A percentile compares a stretch with the other conserved stretches of the same genome.
Conservation (phyloP, 2,888 invertebrate species). For the Pyrocoelia pectoralis region DNA sequence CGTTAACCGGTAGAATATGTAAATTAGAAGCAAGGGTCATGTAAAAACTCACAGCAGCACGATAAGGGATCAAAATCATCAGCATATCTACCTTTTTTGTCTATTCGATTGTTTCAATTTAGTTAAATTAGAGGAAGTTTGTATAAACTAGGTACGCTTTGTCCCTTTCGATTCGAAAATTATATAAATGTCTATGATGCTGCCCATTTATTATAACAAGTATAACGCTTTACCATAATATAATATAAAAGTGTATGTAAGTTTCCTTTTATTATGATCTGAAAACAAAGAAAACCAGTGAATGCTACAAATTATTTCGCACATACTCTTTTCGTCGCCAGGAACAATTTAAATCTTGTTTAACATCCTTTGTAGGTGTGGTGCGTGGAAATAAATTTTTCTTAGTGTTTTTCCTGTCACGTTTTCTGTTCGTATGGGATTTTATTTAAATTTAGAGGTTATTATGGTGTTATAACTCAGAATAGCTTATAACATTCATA, state of each 20-base stretch:
- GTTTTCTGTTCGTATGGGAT: not conserved
- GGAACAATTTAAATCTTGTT: not conserved
- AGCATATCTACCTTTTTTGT: not conserved
- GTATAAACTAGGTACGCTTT: too few species aligned
- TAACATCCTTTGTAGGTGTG: not conserved
- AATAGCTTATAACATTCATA: too few species aligned
- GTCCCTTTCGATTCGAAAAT: too few species aligned
- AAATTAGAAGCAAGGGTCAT: not conserved
- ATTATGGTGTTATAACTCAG: not conserved
- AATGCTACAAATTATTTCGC: too few species aligned
- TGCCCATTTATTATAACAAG: too few species aligned
- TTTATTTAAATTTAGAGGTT: not conserved
- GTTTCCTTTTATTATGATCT: too few species aligned
- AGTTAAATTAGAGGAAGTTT: not conserved
- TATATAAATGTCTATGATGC: too few species aligned
- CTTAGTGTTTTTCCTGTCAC: not conserved
- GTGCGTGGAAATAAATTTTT: not conserved
- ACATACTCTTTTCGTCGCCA: not conserved
- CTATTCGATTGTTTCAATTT: not conserved
- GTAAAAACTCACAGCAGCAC: not conserved
- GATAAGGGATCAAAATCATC: not conserved
- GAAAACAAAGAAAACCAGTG: too few species aligned
- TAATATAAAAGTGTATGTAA: too few species aligned
- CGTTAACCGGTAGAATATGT: not conserved
- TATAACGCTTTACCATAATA: too few species aligned